These are phyloP conservation scores for Apodemia mormo DNA, from an alignment of 2,888 invertebrate species.

Conservation along the genomic window DNA sequence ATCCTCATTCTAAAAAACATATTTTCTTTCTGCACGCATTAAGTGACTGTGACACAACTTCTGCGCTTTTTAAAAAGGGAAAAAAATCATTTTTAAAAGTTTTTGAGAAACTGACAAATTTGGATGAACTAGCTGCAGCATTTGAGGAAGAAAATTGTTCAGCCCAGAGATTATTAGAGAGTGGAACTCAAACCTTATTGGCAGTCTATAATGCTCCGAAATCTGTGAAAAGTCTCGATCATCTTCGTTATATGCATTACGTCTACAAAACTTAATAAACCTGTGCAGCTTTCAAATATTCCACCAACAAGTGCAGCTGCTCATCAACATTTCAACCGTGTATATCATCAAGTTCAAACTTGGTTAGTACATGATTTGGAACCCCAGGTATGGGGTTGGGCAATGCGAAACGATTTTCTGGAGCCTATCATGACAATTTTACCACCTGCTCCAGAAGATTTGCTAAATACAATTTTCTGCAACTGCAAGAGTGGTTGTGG, in stretches of 20 bases:
- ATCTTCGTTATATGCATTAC: slow-evolving; percentile 40
- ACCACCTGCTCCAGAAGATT: background rate
- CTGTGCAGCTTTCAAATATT: slow-evolving; percentile 48
- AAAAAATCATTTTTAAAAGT: slow-evolving; percentile 41
- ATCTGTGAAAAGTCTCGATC: slow-evolving; percentile 20
- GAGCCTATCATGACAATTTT: background rate
- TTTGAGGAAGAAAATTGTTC: slow-evolving; percentile 49
- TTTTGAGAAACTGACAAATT: slow-evolving; percentile 40
- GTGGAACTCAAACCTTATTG: background rate
- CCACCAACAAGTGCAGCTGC: slow-evolving; percentile 49
- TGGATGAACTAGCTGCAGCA: slow-evolving; percentile 38
- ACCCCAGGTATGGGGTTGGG: slow-evolving; percentile 21
- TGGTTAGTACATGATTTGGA: slow-evolving; percentile 28
- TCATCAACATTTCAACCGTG: slow-evolving; percentile 41
- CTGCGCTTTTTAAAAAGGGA: slow-evolving; percentile 41
- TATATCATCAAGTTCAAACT: slow-evolving; percentile 32
- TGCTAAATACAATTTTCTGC: background rate
- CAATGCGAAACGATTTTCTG: slow-evolving; percentile 28
- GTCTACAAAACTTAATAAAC: slow-evolving; percentile 47
- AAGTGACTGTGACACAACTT: slow-evolving; percentile 43
- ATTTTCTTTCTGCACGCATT: slow-evolving; percentile 36
- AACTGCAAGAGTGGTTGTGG: background rate
- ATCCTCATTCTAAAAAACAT: no score
- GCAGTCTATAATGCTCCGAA: no score
- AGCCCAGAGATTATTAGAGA: slow-evolving; percentile 38